These are phyloP conservation scores for Linnaemya vulpina DNA, from an alignment of 2,888 invertebrate species.

Conservation along the genomic window DNA sequence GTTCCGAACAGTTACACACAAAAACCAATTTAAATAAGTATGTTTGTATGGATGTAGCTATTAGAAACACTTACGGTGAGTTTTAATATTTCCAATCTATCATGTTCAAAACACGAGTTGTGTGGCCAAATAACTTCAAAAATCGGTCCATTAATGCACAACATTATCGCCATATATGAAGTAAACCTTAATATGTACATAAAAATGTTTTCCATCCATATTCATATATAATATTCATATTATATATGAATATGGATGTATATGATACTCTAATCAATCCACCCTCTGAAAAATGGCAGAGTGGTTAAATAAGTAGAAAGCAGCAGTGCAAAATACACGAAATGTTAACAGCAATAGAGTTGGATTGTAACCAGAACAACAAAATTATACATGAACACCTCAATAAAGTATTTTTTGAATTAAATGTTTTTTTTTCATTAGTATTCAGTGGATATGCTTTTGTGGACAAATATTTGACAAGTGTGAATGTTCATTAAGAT, in stretches of 20 bases:
- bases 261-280: slow-evolving; percentile 29
- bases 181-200: background rate
- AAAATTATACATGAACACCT: background rate
- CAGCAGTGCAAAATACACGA: background rate
- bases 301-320: background rate
- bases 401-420: too few relatives aligned
- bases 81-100: background rate
- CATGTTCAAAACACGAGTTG: background rate
- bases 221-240: too few relatives aligned
- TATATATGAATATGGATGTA: slow-evolving; percentile 17
- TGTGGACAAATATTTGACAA: too few relatives aligned
- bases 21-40: too few relatives aligned
- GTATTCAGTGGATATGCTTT: too few relatives aligned
- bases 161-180: background rate
- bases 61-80: too few relatives aligned
- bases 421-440: too few relatives aligned
- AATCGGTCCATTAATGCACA: slow-evolving; percentile 12
- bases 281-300: slow-evolving; percentile 25
- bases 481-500: too few relatives aligned
- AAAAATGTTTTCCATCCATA: background rate
- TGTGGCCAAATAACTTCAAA: slow-evolving; percentile 49
- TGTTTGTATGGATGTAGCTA: too few relatives aligned
- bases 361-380: background rate
- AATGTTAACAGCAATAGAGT: slow-evolving; percentile 17
- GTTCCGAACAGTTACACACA: too few relatives aligned